phyloP scores from a whole-genome alignment of 1,140 invertebrate genomes.

The Cydia strobilella region DNA sequence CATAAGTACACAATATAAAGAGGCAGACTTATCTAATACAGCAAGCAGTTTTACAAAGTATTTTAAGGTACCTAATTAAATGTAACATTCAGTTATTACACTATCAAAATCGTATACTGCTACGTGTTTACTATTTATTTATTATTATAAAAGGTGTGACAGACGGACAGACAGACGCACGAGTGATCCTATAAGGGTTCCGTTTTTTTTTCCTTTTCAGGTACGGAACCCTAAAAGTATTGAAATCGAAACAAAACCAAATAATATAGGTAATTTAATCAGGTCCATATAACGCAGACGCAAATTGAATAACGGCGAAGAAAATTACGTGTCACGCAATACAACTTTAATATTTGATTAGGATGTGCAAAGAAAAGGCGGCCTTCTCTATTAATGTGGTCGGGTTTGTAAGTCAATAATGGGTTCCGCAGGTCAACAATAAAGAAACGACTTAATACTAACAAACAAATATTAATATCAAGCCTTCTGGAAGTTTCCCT shows the following conservation, averaged over 20 bases:
- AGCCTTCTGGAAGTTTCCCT: slow-evolving; percentile 49
- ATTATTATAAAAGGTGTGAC: not conserved
- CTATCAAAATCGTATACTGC: too few species aligned
- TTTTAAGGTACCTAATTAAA: too few species aligned
- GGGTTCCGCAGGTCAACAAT: slow-evolving; percentile 19
- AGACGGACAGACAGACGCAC: too few species aligned
- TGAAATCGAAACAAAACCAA: not conserved
- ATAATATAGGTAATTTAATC: not conserved
- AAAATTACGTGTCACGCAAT: not conserved
- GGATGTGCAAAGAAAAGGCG: not conserved
- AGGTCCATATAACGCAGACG: not conserved
- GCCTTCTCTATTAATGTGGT: not conserved
- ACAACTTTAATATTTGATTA: not conserved
- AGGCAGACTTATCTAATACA: too few species aligned
- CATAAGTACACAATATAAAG: too few species aligned
- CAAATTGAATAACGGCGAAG: not conserved
- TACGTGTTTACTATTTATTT: too few species aligned
- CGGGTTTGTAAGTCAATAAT: not conserved
- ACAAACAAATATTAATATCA: slow-evolving; percentile 64
- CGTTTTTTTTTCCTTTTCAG: too few species aligned
- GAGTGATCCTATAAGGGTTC: too few species aligned
- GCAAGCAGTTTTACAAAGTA: too few species aligned
- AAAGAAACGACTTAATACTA: slow-evolving; percentile 17
- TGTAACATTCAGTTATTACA: too few species aligned
- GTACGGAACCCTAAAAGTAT: too few species aligned